phyloP scores from a whole-genome alignment of 2,113 vertebrate genomes.

The Sorex fumeus region DNA sequence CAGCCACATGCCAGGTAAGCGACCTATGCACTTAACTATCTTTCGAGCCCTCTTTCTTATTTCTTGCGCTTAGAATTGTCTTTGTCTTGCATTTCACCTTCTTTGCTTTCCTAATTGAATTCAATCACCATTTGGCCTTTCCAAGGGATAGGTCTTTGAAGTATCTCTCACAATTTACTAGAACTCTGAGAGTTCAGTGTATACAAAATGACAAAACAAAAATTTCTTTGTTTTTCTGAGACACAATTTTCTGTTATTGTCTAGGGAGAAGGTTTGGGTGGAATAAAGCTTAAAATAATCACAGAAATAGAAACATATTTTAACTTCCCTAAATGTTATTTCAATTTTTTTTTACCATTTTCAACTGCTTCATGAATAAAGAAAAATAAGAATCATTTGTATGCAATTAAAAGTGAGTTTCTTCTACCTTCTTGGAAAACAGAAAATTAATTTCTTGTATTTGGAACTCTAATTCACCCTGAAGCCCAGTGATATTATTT shows the following conservation, averaged over 20 bases:
- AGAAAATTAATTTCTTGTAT: no score
- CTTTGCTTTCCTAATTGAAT: slow-evolving; percentile 28
- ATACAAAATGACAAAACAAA: not conserved
- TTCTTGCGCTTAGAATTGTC: not conserved
- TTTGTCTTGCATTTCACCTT: not conserved
- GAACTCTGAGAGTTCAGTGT: not conserved
- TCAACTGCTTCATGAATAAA: not conserved
- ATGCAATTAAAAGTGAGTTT: not conserved
- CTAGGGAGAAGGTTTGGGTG: not conserved
- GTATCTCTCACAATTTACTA: not conserved
- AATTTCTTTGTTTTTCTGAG: not conserved
- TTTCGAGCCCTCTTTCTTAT: no score
- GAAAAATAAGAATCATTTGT: not conserved
- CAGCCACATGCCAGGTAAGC: no score
- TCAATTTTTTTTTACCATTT: slow-evolving; percentile 54
- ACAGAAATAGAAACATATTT: not conserved
- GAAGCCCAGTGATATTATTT: not conserved
- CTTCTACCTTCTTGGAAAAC: no score
- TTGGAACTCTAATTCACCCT: not conserved
- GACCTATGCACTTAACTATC: no score
- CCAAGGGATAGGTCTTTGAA: not conserved
- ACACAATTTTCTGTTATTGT: not conserved
- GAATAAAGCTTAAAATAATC: not conserved
- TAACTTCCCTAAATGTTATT: slow-evolving; percentile 20
- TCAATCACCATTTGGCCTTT: slow-evolving; percentile 7